A percentile compares a stretch with the other conserved stretches of the same genome.
These are phyloP conservation scores for Subacronicta megacephala DNA, from an alignment of 2,888 invertebrate species.

Conservation along the genomic window DNA sequence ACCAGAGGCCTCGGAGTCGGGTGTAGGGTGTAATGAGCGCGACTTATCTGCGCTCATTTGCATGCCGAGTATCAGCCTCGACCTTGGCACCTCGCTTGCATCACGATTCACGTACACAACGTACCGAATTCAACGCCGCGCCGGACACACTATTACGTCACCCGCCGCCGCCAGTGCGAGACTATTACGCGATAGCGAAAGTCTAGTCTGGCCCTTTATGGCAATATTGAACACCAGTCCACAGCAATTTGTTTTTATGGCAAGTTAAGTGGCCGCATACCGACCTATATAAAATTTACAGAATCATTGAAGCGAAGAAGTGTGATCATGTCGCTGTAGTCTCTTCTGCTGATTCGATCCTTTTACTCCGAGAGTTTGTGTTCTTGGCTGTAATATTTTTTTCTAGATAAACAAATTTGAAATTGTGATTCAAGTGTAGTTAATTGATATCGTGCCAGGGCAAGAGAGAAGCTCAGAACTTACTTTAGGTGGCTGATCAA, in stretches of 20 bases:
- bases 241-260: slow-evolving; percentile 23
- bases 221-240: slow-evolving; percentile 44
- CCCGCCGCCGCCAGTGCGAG: slow-evolving; percentile 38
- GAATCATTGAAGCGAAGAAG: background rate
- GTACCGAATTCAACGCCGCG: slow-evolving; percentile 64
- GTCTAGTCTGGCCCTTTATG: slow-evolving; percentile 55
- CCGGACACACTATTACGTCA: slow-evolving; percentile 68
- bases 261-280: background rate
- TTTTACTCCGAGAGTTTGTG: too few species aligned
- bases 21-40: slow-evolving; percentile 83
- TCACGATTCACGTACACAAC: slow-evolving; percentile 67
- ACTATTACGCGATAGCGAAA: slow-evolving; percentile 64
- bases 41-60: slow-evolving; percentile 86
- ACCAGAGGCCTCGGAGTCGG: slow-evolving; percentile 72
- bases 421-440: too few species aligned
- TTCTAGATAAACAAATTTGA: too few species aligned
- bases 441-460: too few species aligned
- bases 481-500: too few species aligned
- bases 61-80: slow-evolving; percentile 83
- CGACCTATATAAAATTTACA: slow-evolving; percentile 15
- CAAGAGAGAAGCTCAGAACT: too few species aligned
- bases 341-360: background rate
- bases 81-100: slow-evolving; percentile 84
- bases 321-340: background rate
- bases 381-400: too few species aligned